Evolutionary conservation across 2,113 vertebrate species (phyloP).

Genomic region (Peromyscus leucopus): DNA sequence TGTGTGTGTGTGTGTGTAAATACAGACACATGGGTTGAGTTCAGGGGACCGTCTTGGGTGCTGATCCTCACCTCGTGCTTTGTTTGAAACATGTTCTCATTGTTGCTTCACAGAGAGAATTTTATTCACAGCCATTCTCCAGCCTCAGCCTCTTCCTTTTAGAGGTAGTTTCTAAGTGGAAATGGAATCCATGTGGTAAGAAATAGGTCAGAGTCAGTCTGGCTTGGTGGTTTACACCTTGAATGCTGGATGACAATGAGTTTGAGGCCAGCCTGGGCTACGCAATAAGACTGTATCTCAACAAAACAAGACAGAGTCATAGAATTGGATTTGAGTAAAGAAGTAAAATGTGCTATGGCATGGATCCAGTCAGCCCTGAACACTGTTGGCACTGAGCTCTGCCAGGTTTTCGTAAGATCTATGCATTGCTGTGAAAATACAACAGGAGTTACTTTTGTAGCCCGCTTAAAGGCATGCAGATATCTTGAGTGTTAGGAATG

Average conservation of each 20-base stretch:
- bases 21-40: no score
- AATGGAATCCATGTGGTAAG: background rate
- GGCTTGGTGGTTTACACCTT: background rate
- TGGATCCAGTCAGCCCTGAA: background rate
- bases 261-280: background rate
- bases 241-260: no score
- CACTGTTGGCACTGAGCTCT: background rate
- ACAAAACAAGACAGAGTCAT: background rate
- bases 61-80: no score
- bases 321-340: background rate
- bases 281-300: background rate
- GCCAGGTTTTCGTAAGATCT: background rate
- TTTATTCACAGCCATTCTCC: background rate
- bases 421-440: background rate
- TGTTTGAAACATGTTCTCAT: background rate
- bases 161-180: background rate
- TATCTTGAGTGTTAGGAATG: background rate
- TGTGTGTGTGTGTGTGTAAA: background rate
- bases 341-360: background rate
- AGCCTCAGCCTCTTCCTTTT: background rate
- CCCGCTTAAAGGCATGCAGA: background rate
- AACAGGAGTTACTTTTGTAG: slow-evolving; percentile 4
- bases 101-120: background rate
- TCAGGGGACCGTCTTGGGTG: background rate
- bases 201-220: background rate